Percentiles rank a stretch among this genome's conserved stretches.
These are phyloP conservation scores for Diaprepes abbreviatus DNA, from an alignment of 2,888 invertebrate genomes.

Conservation along the genomic window DNA sequence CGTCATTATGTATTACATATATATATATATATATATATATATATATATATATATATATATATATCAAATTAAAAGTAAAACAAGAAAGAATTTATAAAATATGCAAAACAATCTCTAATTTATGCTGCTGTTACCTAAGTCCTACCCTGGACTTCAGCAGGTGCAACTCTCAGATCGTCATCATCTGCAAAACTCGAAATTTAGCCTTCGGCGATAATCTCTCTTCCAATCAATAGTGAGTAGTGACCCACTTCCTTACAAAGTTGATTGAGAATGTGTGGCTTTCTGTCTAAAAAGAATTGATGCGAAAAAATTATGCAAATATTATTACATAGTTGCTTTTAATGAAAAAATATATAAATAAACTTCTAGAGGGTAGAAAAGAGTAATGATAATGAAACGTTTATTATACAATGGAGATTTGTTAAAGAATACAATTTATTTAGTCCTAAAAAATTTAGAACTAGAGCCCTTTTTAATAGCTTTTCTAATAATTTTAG, in stretches of 20 bases:
- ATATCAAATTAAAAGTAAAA: too few relatives aligned
- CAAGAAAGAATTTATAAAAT: too few relatives aligned
- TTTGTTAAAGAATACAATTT: too few relatives aligned
- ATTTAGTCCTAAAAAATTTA: too few relatives aligned
- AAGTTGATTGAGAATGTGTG: constrained; percentile 11
- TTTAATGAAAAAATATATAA: not conserved
- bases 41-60: too few relatives aligned
- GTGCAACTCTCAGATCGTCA: constrained; percentile 8
- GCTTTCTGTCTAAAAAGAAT: not conserved
- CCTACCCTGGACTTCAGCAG: not conserved
- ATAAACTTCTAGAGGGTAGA: not conserved
- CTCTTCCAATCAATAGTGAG: constrained; percentile 37
- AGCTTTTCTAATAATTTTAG: too few relatives aligned
- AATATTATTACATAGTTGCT: constrained; percentile 1
- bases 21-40: too few relatives aligned
- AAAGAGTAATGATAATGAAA: not conserved
- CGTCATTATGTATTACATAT: too few relatives aligned
- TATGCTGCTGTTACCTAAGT: not conserved
- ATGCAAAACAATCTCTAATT: too few relatives aligned
- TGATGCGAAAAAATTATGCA: constrained; percentile 3
- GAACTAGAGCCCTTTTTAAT: too few relatives aligned
- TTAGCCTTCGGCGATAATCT: constrained; percentile 27
- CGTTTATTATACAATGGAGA: too few relatives aligned
- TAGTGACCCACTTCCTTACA: constrained; percentile 24
- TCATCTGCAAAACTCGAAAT: constrained; percentile 22